These are phyloP conservation scores for Leucosticte australis DNA, from an alignment of 2,113 vertebrate genomes.

Conservation along the genomic window DNA sequence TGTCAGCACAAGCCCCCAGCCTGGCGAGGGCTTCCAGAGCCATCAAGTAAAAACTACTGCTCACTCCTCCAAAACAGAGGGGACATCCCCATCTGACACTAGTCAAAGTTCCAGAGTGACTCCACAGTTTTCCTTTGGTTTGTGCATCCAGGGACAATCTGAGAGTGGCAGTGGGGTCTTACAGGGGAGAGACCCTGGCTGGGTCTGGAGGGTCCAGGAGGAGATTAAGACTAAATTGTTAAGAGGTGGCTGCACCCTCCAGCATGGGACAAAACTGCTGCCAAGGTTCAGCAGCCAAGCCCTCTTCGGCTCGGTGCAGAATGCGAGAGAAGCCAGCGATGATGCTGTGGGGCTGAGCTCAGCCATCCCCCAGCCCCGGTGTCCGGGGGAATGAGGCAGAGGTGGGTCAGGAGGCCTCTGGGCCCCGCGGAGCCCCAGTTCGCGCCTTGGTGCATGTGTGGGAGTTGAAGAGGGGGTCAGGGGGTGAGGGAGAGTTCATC, in stretches of 20 bases:
- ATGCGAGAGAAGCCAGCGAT: background rate
- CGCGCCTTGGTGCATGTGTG: slow-evolving; percentile 61
- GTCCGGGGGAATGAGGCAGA: background rate
- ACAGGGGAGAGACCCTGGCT: rapidly evolving
- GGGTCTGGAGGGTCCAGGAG: background rate
- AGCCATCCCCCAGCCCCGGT: rapidly evolving
- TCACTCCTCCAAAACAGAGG: background rate
- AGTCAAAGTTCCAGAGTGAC: background rate
- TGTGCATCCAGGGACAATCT: background rate
- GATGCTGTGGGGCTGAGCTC: background rate
- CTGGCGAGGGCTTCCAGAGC: background rate
- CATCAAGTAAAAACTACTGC: background rate
- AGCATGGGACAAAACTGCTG: rapidly evolving
- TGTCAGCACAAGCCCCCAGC: rapidly evolving
- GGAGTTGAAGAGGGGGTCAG: slow-evolving; percentile 79
- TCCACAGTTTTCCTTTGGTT: background rate
- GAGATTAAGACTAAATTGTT: background rate
- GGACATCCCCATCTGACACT: background rate
- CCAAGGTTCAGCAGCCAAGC: rapidly evolving
- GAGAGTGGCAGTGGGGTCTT: rapidly evolving
- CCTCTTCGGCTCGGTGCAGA: rapidly evolving
- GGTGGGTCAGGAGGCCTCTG: background rate
- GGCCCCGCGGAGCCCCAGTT: slow-evolving; percentile 34
- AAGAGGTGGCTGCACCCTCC: background rate
- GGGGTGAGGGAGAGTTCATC: slow-evolving; percentile 83